A percentile compares a stretch with the other conserved stretches of the same genome.
phyloP scores from a whole-genome alignment of 2,888 invertebrate species.

The Pinctada fucata region DNA sequence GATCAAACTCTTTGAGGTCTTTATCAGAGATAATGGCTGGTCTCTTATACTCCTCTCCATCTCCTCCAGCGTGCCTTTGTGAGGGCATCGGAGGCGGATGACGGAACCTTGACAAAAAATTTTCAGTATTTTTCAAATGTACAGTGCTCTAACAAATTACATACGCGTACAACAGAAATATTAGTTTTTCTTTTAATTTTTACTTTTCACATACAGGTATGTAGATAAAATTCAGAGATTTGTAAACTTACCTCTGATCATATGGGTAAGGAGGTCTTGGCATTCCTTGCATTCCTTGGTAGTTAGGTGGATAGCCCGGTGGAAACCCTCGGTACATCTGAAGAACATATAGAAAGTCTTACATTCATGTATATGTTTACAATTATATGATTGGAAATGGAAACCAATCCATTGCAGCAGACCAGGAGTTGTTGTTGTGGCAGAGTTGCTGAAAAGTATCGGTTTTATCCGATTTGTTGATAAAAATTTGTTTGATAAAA shows the following conservation, averaged over 20 bases:
- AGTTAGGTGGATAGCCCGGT: constrained; percentile 75
- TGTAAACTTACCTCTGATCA: constrained; percentile 64
- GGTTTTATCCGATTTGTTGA: too few species aligned
- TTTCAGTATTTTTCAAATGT: background rate
- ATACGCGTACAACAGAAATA: too few species aligned
- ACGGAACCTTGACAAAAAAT: constrained; percentile 37
- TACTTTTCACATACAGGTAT: too few species aligned
- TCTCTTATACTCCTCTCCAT: constrained; percentile 69
- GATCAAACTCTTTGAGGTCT: constrained; percentile 93
- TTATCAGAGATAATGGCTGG: constrained; percentile 92
- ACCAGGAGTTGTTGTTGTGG: too few species aligned
- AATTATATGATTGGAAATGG: too few species aligned
- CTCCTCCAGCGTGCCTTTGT: constrained; percentile 55
- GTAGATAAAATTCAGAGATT: too few species aligned
- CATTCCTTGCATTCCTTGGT: constrained; percentile 75
- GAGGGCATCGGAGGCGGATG: constrained; percentile 70
- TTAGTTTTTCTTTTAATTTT: too few species aligned
- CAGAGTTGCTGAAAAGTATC: too few species aligned
- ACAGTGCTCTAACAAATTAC: background rate
- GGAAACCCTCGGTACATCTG: constrained; percentile 76
- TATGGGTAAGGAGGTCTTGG: constrained; percentile 73
- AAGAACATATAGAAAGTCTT: background rate
- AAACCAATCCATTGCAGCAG: too few species aligned
- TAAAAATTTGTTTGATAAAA: too few species aligned
- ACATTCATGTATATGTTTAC: too few species aligned